phyloP scores from a whole-genome alignment of 2,888 invertebrate genomes.

The Dugesia japonica region DNA sequence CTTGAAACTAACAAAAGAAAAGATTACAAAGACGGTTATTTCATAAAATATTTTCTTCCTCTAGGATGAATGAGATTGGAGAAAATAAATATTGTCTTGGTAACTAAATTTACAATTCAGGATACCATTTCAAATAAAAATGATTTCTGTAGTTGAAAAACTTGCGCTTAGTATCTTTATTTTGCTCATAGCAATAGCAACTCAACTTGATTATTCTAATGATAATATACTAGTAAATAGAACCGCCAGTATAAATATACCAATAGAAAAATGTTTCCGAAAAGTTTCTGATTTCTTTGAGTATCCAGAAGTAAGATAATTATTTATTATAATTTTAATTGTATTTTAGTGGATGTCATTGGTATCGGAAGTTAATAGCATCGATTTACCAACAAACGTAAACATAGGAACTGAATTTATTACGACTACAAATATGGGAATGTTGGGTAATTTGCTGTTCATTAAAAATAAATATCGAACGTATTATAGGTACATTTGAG shows the following conservation, averaged over 20 bases:
- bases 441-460: not conserved
- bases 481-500: too few relatives aligned
- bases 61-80: too few relatives aligned
- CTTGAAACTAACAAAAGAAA: too few relatives aligned
- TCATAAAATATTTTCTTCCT: too few relatives aligned
- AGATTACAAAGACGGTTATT: too few relatives aligned
- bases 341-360: not conserved
- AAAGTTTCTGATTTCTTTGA: not conserved
- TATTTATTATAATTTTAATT: too few relatives aligned
- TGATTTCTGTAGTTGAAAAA: not conserved
- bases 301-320: not conserved
- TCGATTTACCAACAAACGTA: not conserved
- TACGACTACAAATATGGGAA: not conserved
- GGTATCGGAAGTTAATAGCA: not conserved
- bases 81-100: too few relatives aligned
- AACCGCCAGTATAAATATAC: not conserved
- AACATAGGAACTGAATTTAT: not conserved
- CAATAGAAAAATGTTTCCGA: not conserved
- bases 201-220: not conserved
- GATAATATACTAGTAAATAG: not conserved
- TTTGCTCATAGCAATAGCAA: not conserved
- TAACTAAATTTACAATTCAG: too few relatives aligned
- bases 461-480: too few relatives aligned
- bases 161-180: not conserved
- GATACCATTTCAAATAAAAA: too few relatives aligned